Conservation (phyloP, 2,113 vertebrate species). For the Paramormyrops kingsleyae region DNA sequence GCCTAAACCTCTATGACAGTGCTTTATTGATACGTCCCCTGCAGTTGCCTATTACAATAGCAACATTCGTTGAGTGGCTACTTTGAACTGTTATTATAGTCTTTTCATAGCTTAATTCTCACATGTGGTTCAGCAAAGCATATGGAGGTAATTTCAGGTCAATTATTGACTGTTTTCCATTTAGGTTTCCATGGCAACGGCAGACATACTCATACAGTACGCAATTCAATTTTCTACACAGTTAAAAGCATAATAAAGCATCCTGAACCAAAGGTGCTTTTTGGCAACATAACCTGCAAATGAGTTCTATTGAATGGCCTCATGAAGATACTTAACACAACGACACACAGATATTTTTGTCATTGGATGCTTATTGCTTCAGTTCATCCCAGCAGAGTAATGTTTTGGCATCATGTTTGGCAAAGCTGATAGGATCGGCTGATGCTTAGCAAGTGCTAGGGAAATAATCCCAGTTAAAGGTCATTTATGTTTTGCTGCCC, state of each 20-base stretch:
- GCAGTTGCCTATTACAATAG: background rate
- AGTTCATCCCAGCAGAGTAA: background rate
- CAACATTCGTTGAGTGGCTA: background rate
- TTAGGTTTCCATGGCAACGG: background rate
- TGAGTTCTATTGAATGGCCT: background rate
- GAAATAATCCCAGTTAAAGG: background rate
- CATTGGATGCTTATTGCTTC: background rate
- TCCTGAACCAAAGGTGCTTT: background rate
- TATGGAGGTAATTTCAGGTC: background rate
- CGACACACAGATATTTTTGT: background rate
- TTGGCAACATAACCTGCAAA: background rate
- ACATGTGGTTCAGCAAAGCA: background rate
- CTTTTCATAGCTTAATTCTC: background rate
- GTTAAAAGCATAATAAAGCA: background rate
- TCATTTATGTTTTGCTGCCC: background rate
- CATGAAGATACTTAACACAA: background rate
- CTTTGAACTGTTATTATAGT: background rate
- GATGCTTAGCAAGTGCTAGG: background rate
- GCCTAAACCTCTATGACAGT: background rate
- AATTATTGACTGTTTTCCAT: conserved; percentile 10
- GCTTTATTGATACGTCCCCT: background rate
- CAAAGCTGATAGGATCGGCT: background rate
- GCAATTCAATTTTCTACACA: background rate
- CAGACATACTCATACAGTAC: background rate
- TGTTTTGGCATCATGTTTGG: background rate